Percentiles rank a stretch among this genome's conserved stretches.
phyloP scores from a whole-genome alignment of 2,113 vertebrate species.

The Bos indicus region DNA sequence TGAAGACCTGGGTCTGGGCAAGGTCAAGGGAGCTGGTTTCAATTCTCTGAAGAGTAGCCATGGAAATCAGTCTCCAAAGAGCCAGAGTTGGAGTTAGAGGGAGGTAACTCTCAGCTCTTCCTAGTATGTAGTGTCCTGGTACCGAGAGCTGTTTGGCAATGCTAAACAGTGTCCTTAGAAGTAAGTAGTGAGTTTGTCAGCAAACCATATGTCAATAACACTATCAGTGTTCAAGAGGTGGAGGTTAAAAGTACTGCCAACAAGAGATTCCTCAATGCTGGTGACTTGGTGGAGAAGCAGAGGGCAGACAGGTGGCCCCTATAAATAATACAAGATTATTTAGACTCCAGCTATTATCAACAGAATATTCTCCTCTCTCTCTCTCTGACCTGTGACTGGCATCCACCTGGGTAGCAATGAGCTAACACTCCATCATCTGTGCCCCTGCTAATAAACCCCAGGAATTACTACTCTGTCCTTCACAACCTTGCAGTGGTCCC shows the following conservation, averaged over 20 bases:
- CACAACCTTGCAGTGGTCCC: fast-evolving
- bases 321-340: background rate
- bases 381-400: background rate
- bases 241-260: background rate
- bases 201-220: background rate
- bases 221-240: background rate
- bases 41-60: background rate
- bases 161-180: background rate
- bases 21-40: background rate
- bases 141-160: background rate
- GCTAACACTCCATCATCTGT: background rate
- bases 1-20: background rate
- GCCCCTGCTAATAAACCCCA: background rate
- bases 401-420: background rate
- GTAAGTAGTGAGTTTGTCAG: background rate
- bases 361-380: background rate
- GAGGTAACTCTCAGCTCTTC: background rate
- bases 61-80: background rate
- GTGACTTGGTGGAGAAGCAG: background rate
- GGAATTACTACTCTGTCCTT: too few species aligned
- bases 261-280: background rate
- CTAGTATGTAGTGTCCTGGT: background rate
- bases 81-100: background rate
- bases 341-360: background rate
- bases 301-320: background rate